phyloP scores from a whole-genome alignment of 2,797 vertebrate species.

The Thripadectes ignobilis region DNA sequence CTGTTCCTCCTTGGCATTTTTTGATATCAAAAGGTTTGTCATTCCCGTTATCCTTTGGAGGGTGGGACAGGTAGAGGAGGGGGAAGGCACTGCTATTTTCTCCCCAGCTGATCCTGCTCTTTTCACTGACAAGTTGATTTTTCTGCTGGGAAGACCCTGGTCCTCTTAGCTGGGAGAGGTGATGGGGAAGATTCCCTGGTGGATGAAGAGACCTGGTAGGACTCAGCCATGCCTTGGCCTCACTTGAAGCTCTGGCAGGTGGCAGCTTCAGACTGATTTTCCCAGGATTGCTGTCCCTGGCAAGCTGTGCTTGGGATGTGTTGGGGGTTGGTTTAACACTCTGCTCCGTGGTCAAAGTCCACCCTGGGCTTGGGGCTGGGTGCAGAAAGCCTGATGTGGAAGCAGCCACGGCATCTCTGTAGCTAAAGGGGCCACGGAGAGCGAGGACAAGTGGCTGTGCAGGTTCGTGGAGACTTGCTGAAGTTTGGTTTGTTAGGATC shows the following conservation, averaged over 20 bases:
- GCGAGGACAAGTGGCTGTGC: background rate
- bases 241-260: background rate
- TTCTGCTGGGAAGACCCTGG: background rate
- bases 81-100: background rate
- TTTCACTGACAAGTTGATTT: background rate
- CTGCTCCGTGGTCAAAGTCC: background rate
- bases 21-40: background rate
- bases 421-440: background rate
- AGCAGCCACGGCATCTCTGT: background rate
- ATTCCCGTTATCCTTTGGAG: background rate
- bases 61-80: background rate
- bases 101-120: background rate
- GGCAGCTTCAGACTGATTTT: background rate
- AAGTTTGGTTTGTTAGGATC: background rate
- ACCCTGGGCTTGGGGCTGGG: background rate
- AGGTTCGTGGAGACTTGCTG: background rate
- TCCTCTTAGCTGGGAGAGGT: background rate
- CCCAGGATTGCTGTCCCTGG: background rate
- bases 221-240: background rate
- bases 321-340: rapidly evolving
- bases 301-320: background rate
- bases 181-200: background rate
- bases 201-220: background rate
- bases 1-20: background rate
- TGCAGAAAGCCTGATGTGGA: background rate